These are phyloP conservation scores for Neocloeon triangulifer DNA, from an alignment of 1,140 invertebrate species.

Conservation along the genomic window DNA sequence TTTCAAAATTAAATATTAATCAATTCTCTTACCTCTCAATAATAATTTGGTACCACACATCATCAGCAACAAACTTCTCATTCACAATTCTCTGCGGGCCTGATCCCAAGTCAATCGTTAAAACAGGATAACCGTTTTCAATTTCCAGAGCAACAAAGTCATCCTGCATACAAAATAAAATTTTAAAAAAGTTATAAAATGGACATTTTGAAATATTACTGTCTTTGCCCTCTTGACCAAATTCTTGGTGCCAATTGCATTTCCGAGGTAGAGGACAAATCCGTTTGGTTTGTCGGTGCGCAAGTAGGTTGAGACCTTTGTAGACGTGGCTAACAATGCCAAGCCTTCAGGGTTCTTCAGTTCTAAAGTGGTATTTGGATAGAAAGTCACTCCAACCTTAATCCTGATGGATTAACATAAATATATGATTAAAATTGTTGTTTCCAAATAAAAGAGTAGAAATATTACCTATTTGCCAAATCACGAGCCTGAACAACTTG, in stretches of 20 bases:
- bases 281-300: constrained; percentile 58
- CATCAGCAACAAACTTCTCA: constrained; percentile 54
- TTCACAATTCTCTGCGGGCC: constrained; percentile 50
- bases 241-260: constrained; percentile 39
- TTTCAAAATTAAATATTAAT: constrained; percentile 2
- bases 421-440: background rate
- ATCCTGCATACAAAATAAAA: constrained; percentile 26
- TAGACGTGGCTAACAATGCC: constrained; percentile 59
- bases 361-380: constrained; percentile 58
- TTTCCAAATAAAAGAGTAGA: background rate
- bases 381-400: constrained; percentile 67
- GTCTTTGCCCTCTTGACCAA: constrained; percentile 34
- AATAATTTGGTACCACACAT: constrained; percentile 73
- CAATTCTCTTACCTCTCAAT: constrained; percentile 44
- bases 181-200: constrained; percentile 3
- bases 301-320: constrained; percentile 67
- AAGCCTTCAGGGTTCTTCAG: constrained; percentile 64
- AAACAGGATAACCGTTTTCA: constrained; percentile 62
- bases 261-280: constrained; percentile 74
- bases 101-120: constrained; percentile 73
- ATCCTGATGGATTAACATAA: constrained; percentile 21
- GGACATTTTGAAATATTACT: constrained; percentile 18
- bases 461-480: constrained; percentile 30
- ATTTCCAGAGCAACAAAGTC: constrained; percentile 89
- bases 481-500: constrained; percentile 61